These are phyloP conservation scores for Cryptops parisi DNA, from an alignment of 2,888 invertebrate genomes.

Conservation along the genomic window DNA sequence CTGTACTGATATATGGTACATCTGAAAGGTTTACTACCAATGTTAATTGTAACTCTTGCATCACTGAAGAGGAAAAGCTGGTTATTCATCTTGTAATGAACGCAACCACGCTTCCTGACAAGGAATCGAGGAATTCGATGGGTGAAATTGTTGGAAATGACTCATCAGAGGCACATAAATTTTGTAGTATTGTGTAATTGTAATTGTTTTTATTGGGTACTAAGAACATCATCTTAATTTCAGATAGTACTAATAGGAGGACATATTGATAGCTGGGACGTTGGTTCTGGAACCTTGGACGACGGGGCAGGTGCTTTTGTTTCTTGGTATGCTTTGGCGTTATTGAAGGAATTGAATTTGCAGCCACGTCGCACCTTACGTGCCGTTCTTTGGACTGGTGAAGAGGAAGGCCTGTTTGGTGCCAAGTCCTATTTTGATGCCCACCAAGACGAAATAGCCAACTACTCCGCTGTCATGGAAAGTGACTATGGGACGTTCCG, in stretches of 20 bases:
- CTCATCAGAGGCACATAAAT: slow-evolving; percentile 14
- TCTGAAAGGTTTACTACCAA: too few species aligned
- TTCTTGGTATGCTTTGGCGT: slow-evolving; percentile 55
- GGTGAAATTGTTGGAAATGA: slow-evolving; percentile 42
- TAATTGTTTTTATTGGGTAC: too few species aligned
- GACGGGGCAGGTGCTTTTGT: slow-evolving; percentile 63
- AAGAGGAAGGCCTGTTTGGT: slow-evolving; percentile 57
- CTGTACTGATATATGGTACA: too few species aligned
- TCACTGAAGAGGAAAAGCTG: slow-evolving; percentile 27
- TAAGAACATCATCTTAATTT: too few species aligned
- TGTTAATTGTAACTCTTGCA: too few species aligned
- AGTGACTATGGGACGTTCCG: slow-evolving; percentile 68
- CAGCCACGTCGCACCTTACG: slow-evolving; percentile 54
- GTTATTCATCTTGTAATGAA: slow-evolving; percentile 48
- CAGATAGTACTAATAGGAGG: slow-evolving; percentile 59
- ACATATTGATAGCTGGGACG: slow-evolving; percentile 77
- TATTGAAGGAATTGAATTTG: slow-evolving; percentile 48
- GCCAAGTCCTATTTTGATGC: slow-evolving; percentile 46
- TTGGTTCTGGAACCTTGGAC: slow-evolving; percentile 76
- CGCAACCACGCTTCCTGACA: slow-evolving; percentile 41
- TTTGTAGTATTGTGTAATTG: too few species aligned
- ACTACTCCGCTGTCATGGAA: slow-evolving; percentile 63
- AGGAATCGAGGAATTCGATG: slow-evolving; percentile 54
- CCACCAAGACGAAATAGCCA: slow-evolving; percentile 43
- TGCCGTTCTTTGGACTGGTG: slow-evolving; percentile 64